These are phyloP conservation scores for Myotis yumanensis DNA, from an alignment of 2,113 vertebrate genomes.

Conservation along the genomic window DNA sequence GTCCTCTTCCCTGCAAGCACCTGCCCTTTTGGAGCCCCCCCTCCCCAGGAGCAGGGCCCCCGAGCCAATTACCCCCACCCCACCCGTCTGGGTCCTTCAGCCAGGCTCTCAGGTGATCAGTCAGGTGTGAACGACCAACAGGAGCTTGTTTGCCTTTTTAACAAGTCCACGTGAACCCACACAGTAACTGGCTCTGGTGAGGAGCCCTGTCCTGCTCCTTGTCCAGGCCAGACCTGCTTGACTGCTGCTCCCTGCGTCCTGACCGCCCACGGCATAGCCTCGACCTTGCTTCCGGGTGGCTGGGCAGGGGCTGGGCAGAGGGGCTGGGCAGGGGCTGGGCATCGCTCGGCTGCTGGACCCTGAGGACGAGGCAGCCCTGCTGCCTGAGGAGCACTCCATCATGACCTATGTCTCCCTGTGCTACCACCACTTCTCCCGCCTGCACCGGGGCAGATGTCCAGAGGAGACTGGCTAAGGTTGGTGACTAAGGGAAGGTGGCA, in stretches of 20 bases:
- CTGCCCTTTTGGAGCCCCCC: neutral
- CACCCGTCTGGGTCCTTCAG: neutral
- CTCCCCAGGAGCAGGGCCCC: neutral
- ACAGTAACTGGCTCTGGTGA: neutral
- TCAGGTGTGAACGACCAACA: neutral
- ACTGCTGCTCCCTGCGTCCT: constrained; percentile 83
- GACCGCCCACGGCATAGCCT: constrained; percentile 85
- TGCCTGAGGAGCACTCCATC: constrained; percentile 92
- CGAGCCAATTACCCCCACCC: neutral
- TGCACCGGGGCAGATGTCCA: constrained; percentile 90
- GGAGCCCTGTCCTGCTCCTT: neutral
- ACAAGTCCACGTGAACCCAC: neutral
- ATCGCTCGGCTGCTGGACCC: constrained; percentile 92
- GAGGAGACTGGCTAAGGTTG: constrained; percentile 90
- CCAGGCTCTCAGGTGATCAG: neutral
- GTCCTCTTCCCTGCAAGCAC: neutral
- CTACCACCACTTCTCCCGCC: constrained; percentile 92
- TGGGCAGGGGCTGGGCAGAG: constrained; percentile 83
- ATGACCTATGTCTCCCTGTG: constrained; percentile 95
- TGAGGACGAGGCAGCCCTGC: constrained; percentile 88
- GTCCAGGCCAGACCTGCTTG: constrained; percentile 91
- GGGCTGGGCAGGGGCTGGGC: constrained; percentile 81
- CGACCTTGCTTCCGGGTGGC: constrained; percentile 84
- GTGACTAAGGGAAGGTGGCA: neutral
- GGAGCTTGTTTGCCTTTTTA: neutral